Evolutionary conservation across 1,140 invertebrate species (phyloP), one percentile per base, ranked within the genome.

Genomic region (Aphis gossypii): DNA sequence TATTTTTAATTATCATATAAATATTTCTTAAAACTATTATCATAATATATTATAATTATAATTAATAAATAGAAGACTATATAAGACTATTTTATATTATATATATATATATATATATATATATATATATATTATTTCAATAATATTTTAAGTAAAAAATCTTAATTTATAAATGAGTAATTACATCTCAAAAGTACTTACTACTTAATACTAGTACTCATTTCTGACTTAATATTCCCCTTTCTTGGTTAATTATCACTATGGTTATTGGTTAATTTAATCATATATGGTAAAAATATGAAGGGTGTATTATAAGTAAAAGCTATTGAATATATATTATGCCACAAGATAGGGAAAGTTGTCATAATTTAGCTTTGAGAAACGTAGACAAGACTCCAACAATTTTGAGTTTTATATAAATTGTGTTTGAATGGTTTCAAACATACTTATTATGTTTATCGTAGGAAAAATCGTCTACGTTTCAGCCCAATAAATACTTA

Each of bases 371-470:
- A 86, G 92, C 92, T 30, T 93, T 86, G 23, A 86, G 92, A 93
- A 93, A 93, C 92, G 82, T 93, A 93, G 76, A 93, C 92, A 93
- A 93, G 92, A 93, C 82, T 93, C 92, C 92, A 83, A 93, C 92
- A 86, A 93, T 54, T 20, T 93, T 56, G 48, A 25, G 35, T 56
- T 86, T 54, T 41, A 21, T 84, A 51, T 56, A 46, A 92, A 56
- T 82, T 51, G 38, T 84, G 68, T 92, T n/a, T 84, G 76, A 84
- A 92, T 51, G 20, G 30, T 38, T 54, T 92, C 68, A 92, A 92
- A 92, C 76, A 8, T 54, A 54, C 91, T 56, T 41, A 48, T 76
- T 60, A 48, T 76, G 21, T 92, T 82, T 6, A 54, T 84, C 82
- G 92, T 93, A 82, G 92, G 92, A 93, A 86, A 86, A 93, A 93